These are phyloP conservation scores for Platyura marginata DNA, from an alignment of 1,140 invertebrate species.

Conservation along the genomic window DNA sequence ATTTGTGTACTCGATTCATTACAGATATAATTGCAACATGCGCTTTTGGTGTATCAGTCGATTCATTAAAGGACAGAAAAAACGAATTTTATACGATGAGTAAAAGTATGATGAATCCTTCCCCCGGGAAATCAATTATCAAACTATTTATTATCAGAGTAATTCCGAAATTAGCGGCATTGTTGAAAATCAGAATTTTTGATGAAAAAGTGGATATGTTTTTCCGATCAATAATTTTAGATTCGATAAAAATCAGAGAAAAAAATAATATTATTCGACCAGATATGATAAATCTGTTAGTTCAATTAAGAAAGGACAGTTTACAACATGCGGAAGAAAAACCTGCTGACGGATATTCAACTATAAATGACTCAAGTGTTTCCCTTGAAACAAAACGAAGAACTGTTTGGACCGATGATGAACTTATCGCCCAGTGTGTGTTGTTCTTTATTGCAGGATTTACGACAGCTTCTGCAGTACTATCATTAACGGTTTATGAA, in stretches of 20 bases:
- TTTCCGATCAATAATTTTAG: conserved; percentile 9
- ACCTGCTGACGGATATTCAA: conserved; percentile 7
- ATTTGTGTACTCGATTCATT: conserved; percentile 18
- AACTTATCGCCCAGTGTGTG: conserved; percentile 33
- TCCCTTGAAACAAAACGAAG: conserved; percentile 6
- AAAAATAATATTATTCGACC: conserved; percentile 9
- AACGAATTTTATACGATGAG: not conserved
- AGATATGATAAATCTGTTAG: conserved; percentile 22
- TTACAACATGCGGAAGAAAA: conserved; percentile 7
- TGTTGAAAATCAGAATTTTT: conserved; percentile 5
- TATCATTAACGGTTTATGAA: conserved; percentile 26
- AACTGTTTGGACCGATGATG: conserved; percentile 29
- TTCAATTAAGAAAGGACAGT: conserved; percentile 12
- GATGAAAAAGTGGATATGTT: conserved; percentile 4
- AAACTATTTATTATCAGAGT: conserved; percentile 2
- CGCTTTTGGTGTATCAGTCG: conserved; percentile 24
- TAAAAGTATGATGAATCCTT: conserved; percentile 9
- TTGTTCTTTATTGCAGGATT: conserved; percentile 36
- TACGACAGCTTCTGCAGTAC: conserved; percentile 30
- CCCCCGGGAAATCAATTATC: conserved; percentile 5
- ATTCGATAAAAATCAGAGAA: conserved; percentile 11
- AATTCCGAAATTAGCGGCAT: conserved; percentile 4
- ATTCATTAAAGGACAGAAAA: conserved; percentile 9
- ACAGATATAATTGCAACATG: conserved; percentile 26
- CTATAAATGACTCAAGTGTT: not conserved